Base-by-base conservation (phyloP, 2,797 vertebrate species). In the Spinus pinus region DNA sequence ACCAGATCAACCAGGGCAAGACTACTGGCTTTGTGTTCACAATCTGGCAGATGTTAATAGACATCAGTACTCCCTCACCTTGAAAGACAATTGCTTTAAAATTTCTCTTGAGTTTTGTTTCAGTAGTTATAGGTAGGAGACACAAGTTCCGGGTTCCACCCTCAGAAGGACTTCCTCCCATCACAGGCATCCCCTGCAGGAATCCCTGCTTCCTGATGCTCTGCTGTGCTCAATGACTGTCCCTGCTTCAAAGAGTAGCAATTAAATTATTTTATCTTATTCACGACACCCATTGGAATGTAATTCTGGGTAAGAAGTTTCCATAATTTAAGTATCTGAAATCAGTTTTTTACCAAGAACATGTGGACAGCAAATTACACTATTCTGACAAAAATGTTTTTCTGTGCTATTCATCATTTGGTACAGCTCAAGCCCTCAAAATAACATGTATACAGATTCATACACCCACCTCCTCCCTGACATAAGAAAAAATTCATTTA, bases 401-500 rank as follows among this genome's bases (percentile, higher is more conserved):
- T 41, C 57, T 27, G 13, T n/a, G 57, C 16, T 86, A 57, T 62
- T 91, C 46, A 74, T 74, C 14, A 41, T 72, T 69, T 39, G 6
- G 1, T 58, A 47, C 9, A 69, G 31, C 12, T 82, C 28, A 30
- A 8, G n/a, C 21, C 60, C 27, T 44, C n/a, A 25, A 22, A 80
- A 85, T 13, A 56, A 54, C 21, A 57, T 12, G 31, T 31, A 46
- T 15, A 64, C 13, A 72, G 19, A 27, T 37, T 47, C 47, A 72
- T 4, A 58, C 5, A 72, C 4, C 13, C 30, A 78, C 24, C 10
- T 49, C 35, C 53, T 23, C 30, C 30, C 53, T 80, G 0, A 12
- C 11, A 35, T 72, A 92, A 83, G 42, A 96, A 96, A 82, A 84
- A 41, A 50, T 56, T 83, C 19, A 85, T 84, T 81, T 88, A 88